Percentiles rank a stretch among this genome's conserved stretches.
phyloP scores from a whole-genome alignment of 1,140 invertebrate species.

The Pogonomyrmex californicus region DNA sequence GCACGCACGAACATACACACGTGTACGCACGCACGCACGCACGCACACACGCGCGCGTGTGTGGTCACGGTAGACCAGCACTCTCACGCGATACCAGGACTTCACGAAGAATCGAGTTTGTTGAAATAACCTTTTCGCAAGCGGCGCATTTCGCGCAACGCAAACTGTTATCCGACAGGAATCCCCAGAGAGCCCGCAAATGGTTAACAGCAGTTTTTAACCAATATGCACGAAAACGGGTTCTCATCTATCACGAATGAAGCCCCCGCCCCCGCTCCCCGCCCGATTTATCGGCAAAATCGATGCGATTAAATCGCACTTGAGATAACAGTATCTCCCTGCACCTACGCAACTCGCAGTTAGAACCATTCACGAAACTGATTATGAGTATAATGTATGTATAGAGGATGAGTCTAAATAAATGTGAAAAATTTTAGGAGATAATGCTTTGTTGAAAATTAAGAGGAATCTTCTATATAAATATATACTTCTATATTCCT shows the following conservation, averaged over 20 bases:
- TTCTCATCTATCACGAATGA: constrained; percentile 27
- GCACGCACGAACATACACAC: constrained; percentile 2
- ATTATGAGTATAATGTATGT: neutral
- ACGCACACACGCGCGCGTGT: neutral
- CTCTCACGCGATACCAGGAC: constrained; percentile 52
- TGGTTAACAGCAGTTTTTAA: constrained; percentile 55
- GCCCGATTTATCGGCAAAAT: constrained; percentile 26
- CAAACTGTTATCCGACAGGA: constrained; percentile 57
- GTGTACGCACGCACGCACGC: constrained; percentile 1
- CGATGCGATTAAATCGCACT: constrained; percentile 39
- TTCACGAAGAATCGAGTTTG: constrained; percentile 50
- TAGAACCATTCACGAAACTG: neutral
- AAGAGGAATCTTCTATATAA: too few species aligned
- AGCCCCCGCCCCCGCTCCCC: neutral
- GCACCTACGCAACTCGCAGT: too few species aligned
- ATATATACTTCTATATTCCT: too few species aligned
- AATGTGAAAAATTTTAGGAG: too few species aligned
- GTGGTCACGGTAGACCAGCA: constrained; percentile 46
- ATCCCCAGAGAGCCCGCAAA: constrained; percentile 34
- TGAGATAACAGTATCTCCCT: constrained; percentile 11
- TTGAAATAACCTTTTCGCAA: constrained; percentile 57
- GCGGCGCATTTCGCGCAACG: constrained; percentile 16
- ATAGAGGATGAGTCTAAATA: neutral
- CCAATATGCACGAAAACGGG: constrained; percentile 18
- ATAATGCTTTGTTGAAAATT: too few species aligned